A percentile compares a stretch with the other conserved stretches of the same genome.
phyloP scores from a whole-genome alignment of 2,797 vertebrate species.

The Eulemur mongoz region DNA sequence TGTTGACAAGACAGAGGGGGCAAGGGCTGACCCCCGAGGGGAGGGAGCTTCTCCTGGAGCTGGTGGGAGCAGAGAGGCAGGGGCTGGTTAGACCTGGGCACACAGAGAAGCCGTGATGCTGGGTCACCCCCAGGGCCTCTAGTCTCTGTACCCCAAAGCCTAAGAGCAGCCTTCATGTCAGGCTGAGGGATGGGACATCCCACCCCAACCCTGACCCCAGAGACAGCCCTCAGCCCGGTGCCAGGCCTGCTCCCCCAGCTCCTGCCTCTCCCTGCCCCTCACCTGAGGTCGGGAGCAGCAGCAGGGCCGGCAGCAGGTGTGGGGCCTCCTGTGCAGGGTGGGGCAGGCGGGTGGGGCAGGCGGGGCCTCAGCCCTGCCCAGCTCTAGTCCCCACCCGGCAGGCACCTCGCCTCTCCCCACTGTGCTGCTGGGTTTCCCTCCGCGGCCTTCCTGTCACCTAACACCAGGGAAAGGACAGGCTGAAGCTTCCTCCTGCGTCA shows the following conservation, averaged over 20 bases:
- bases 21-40: not conserved
- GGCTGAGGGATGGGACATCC: not conserved
- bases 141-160: not conserved
- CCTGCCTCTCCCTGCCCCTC: not conserved
- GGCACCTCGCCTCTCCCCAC: not conserved
- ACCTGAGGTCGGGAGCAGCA: not conserved
- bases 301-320: not conserved
- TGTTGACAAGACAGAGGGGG: not conserved
- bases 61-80: not conserved
- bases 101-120: not conserved
- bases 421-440: not conserved
- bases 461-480: not conserved
- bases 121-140: not conserved
- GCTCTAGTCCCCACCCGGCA: not conserved
- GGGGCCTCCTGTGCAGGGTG: not conserved
- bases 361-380: not conserved
- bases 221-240: not conserved
- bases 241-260: not conserved
- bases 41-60: not conserved
- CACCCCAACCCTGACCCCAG: not conserved
- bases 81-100: not conserved
- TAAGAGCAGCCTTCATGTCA: not conserved
- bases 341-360: not conserved
- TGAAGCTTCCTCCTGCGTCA: not conserved
- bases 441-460: not conserved